phyloP scores from a whole-genome alignment of 2,113 vertebrate species.

The western clawed frog (Xenopus tropicalis) region UCB_Xtro_10.0 CM004445.2:39622001-39622500 shows the following conservation, averaged over 20 bases:
- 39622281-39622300: slow-evolving; percentile 8
- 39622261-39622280: slow-evolving; percentile 10
- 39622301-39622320: slow-evolving; percentile 11
- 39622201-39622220: slow-evolving; percentile 16
- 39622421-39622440: slow-evolving; percentile 7
- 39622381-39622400: slow-evolving; percentile 46
- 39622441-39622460: slow-evolving; percentile 19
- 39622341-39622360: slow-evolving; percentile 48
- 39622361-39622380: slow-evolving; percentile 49
- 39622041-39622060: not conserved
- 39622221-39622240: not conserved
- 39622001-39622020: no score
- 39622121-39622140: no score
- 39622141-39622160: no score
- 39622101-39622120: no score
- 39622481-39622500: not conserved
- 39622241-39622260: not conserved
- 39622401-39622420: slow-evolving; percentile 22
- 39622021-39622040: no score
- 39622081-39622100: not conserved
- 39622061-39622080: not conserved
- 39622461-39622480: slow-evolving; percentile 53
- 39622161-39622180: slow-evolving; percentile 18
- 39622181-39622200: not conserved
- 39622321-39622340: slow-evolving; percentile 58